Percentiles rank a stretch among this genome's conserved stretches.
Conservation (phyloP, 2,797 vertebrate species). For the Microctenopoma stevenorrisi region DNA sequence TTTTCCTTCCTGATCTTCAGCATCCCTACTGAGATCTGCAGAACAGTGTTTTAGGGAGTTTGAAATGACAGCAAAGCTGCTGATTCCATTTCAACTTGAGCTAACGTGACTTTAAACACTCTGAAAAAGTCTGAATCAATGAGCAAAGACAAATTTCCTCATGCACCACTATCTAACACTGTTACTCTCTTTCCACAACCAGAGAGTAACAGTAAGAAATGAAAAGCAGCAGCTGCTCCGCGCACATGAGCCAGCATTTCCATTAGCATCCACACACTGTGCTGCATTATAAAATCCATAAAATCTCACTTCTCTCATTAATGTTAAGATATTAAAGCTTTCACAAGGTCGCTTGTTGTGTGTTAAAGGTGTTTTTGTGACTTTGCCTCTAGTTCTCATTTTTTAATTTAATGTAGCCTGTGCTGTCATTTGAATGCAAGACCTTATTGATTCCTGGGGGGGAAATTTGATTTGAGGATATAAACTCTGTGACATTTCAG, state of each 20-base stretch:
- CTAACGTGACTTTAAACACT: slow-evolving; percentile 11
- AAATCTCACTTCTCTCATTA: slow-evolving; percentile 2
- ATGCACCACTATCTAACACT: slow-evolving; percentile 9
- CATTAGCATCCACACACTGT: slow-evolving; percentile 3
- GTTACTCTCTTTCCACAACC: slow-evolving; percentile 1
- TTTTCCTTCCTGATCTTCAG: neutral
- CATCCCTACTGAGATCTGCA: neutral
- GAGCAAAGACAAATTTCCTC: neutral
- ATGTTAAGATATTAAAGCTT: neutral
- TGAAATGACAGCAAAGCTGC: slow-evolving; percentile 4
- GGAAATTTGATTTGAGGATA: slow-evolving; percentile 16
- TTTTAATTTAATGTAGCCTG: slow-evolving; percentile 1
- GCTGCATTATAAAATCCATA: neutral
- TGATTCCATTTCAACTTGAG: slow-evolving; percentile 18
- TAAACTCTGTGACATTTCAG: slow-evolving; percentile 25
- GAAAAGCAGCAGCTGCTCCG: slow-evolving; percentile 1
- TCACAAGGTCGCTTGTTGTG: neutral
- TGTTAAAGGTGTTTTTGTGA: neutral
- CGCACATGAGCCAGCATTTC: neutral
- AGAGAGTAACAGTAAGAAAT: neutral
- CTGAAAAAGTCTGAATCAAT: slow-evolving; percentile 3
- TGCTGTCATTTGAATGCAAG: slow-evolving; percentile 31
- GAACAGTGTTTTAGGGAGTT: neutral
- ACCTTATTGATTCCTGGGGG: slow-evolving; percentile 27
- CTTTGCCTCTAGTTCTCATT: neutral